Conservation (phyloP, 2,888 invertebrate genomes). For the Apamea monoglypha region DNA sequence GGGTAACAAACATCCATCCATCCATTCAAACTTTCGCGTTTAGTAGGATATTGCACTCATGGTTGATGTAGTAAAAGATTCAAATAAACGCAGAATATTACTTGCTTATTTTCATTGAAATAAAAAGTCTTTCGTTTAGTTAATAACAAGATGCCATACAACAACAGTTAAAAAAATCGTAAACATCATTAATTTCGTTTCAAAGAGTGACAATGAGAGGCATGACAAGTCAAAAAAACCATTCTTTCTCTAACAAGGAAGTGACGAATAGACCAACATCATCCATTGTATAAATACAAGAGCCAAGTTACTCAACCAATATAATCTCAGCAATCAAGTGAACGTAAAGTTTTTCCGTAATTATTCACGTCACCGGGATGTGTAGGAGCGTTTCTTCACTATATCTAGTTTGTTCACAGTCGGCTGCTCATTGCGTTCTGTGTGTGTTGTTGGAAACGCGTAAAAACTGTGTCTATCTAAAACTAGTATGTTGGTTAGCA, state of each 20-base stretch:
- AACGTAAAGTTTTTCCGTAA: conserved; percentile 43
- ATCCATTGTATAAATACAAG: conserved; percentile 34
- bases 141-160: neutral
- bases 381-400: conserved; percentile 62
- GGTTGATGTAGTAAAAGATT: neutral
- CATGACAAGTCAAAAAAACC: conserved; percentile 24
- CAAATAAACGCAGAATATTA: neutral
- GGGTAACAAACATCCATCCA: no score
- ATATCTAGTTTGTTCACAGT: conserved; percentile 51
- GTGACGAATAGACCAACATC: conserved; percentile 21
- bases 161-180: neutral
- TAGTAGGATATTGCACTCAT: neutral
- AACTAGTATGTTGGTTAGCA: neutral
- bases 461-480: conserved; percentile 14
- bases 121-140: conserved; percentile 4
- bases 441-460: conserved; percentile 10
- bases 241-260: conserved; percentile 30
- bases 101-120: neutral
- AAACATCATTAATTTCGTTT: conserved; percentile 30
- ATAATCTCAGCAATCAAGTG: conserved; percentile 54
- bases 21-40: no score
- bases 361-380: conserved; percentile 65
- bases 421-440: conserved; percentile 36
- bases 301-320: conserved; percentile 46
- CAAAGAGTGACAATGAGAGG: conserved; percentile 6